Percentiles rank a stretch among this genome's conserved stretches.
Evolutionary conservation across 2,113 vertebrate genomes (phyloP).

Genomic region (Peromyscus leucopus): DNA sequence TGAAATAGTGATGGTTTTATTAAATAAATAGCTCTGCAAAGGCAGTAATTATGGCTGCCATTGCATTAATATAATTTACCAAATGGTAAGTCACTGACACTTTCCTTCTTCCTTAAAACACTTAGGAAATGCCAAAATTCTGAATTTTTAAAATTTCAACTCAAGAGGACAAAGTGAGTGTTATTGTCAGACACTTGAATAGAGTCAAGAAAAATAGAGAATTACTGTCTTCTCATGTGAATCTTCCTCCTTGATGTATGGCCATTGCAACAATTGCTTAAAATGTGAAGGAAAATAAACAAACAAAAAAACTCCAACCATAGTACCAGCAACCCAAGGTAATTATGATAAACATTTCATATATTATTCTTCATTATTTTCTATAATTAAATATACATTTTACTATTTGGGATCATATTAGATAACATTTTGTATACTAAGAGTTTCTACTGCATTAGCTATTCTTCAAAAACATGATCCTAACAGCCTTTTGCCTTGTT

Average conservation of each 20-base stretch:
- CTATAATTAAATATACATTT: conserved; percentile 21
- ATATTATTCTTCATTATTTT: background rate
- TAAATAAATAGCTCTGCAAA: conserved; percentile 31
- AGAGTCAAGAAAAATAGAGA: background rate
- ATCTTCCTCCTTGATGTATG: background rate
- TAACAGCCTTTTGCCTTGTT: background rate
- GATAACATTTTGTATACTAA: conserved; percentile 22
- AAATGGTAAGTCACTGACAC: background rate
- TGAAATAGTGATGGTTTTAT: conserved; percentile 14
- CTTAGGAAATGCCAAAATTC: conserved; percentile 32
- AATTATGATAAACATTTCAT: conserved; percentile 23
- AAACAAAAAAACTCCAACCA: background rate
- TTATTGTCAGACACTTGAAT: conserved; percentile 6
- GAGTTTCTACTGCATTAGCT: conserved; percentile 43
- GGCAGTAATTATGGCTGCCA: background rate
- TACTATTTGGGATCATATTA: background rate
- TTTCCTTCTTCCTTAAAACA: conserved; percentile 12
- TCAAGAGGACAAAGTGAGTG: background rate
- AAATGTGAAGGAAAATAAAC: background rate
- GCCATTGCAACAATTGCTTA: background rate
- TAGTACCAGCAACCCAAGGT: background rate
- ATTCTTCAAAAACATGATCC: conserved; percentile 12
- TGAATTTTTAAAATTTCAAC: conserved; percentile 20
- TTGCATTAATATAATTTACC: conserved; percentile 46
- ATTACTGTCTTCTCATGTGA: conserved; percentile 15